Evolutionary conservation across 2,113 vertebrate species (phyloP).

Genomic region (Uropsilus gracilis): DNA sequence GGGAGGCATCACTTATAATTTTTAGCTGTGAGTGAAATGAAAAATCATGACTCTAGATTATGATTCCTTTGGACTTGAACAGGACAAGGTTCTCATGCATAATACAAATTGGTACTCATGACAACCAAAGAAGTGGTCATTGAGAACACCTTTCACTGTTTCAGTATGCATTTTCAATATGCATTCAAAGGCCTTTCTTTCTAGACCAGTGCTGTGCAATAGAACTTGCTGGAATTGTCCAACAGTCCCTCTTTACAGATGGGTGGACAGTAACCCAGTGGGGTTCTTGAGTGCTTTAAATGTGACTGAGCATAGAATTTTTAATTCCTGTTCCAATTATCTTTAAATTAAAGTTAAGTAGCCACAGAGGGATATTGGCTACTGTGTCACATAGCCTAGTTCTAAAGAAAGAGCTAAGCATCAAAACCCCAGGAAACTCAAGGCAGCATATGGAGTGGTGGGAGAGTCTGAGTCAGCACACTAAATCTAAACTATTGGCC

Average conservation of each 20-base stretch:
- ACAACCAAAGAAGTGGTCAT: background rate
- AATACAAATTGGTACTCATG: background rate
- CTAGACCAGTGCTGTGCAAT: accelerated
- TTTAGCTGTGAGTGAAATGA: background rate
- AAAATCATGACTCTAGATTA: background rate
- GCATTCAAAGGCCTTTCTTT: background rate
- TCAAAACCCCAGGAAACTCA: background rate
- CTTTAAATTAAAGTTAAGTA: background rate
- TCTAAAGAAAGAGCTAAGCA: background rate
- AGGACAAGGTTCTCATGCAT: background rate
- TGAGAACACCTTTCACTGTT: background rate
- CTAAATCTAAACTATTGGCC: background rate
- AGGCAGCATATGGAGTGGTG: background rate
- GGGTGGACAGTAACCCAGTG: background rate
- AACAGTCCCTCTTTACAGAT: accelerated
- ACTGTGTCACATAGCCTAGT: background rate
- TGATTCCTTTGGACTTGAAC: background rate
- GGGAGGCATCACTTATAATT: background rate
- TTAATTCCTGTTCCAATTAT: background rate
- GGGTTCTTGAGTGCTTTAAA: background rate
- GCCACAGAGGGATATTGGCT: background rate
- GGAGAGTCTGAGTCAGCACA: background rate
- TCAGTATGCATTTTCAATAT: background rate
- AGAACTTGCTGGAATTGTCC: background rate
- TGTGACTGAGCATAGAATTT: background rate